Conservation (phyloP, 92 coral and sea anemone genomes). For the Parazoanthus atlanticus region DNA sequence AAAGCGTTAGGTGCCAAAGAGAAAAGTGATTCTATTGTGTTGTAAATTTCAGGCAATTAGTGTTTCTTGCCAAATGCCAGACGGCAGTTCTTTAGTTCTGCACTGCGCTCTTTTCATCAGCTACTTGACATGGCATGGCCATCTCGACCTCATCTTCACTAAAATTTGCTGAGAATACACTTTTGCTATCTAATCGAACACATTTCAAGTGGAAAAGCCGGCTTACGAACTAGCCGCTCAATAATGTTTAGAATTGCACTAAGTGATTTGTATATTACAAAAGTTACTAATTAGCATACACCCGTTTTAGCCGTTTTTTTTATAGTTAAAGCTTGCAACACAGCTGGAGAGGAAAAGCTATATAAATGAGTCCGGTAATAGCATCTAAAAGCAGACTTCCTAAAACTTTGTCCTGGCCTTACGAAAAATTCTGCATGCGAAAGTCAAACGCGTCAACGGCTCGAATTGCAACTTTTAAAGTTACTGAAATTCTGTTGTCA, state of each 20-base stretch:
- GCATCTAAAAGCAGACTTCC: not conserved
- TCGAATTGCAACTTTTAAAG: too few species aligned
- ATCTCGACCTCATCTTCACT: not conserved
- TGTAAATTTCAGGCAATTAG: conserved; percentile 41
- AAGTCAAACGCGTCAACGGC: too few species aligned
- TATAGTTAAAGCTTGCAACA: too few species aligned
- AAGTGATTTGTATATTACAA: conserved; percentile 16
- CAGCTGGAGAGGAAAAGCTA: not conserved
- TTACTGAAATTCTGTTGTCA: too few species aligned
- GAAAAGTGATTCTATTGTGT: conserved; percentile 31
- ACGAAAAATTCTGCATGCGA: too few species aligned
- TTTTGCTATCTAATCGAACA: not conserved
- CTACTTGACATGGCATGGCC: conserved; percentile 18
- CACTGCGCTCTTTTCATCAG: not conserved
- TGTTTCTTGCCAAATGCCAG: conserved; percentile 20
- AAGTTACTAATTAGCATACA: conserved; percentile 13
- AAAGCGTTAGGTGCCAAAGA: conserved; percentile 27
- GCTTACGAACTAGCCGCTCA: not conserved
- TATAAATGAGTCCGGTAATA: not conserved
- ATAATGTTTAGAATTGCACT: not conserved
- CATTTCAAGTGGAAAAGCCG: not conserved
- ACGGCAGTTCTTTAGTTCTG: not conserved
- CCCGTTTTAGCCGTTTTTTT: not conserved
- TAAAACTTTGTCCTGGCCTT: not conserved
- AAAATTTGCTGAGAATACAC: not conserved